phyloP scores from a whole-genome alignment of 92 coral and sea anemone genomes.

The Anthopleura xanthogrammica region DNA sequence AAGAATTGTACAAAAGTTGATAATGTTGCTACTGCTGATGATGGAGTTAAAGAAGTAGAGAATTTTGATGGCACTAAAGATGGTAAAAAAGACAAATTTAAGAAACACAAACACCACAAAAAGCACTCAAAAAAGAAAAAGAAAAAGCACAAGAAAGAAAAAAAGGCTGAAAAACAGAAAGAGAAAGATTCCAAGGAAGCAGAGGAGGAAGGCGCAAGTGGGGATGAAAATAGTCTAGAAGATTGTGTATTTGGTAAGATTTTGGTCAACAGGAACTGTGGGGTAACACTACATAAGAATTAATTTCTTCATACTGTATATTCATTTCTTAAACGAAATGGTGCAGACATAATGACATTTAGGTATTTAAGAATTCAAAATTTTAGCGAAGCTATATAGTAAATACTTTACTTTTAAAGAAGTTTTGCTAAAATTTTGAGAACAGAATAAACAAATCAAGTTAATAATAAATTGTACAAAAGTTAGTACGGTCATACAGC shows the following conservation, averaged over 20 bases:
- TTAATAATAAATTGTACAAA: too few species aligned
- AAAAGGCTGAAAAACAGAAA: conserved; percentile 23
- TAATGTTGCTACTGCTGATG: neutral
- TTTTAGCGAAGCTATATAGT: too few species aligned
- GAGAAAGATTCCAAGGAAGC: neutral
- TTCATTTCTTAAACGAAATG: too few species aligned
- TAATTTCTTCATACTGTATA: too few species aligned
- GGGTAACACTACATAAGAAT: too few species aligned
- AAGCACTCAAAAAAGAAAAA: conserved; percentile 41
- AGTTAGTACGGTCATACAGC: too few species aligned
- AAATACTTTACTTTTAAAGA: too few species aligned
- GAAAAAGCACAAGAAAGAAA: conserved; percentile 32
- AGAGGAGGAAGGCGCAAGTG: conserved; percentile 6
- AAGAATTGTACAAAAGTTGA: neutral
- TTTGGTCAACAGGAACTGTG: too few species aligned
- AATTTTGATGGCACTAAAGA: neutral
- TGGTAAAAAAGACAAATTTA: conserved; percentile 3
- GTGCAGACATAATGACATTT: too few species aligned
- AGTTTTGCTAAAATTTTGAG: too few species aligned
- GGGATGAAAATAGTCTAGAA: neutral
- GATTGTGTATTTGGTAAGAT: neutral
- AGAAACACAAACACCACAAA: conserved; percentile 33
- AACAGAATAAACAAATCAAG: too few species aligned
- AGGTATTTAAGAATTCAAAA: too few species aligned
- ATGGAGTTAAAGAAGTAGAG: neutral